These are phyloP conservation scores for Solenodon paradoxus DNA, from an alignment of 2,113 vertebrate genomes.

Conservation along the genomic window DNA sequence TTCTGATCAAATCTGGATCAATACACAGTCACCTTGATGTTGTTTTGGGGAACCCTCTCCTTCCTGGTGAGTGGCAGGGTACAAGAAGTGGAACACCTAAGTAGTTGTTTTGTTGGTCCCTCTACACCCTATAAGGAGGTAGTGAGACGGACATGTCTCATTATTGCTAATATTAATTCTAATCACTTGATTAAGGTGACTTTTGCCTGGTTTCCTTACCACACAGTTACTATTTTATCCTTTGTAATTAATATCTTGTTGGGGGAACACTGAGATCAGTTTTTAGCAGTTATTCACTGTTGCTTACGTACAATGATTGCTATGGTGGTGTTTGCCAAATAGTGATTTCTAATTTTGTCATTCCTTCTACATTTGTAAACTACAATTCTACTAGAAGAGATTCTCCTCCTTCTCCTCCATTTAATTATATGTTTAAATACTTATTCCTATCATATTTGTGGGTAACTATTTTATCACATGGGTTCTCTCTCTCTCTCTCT, in stretches of 20 bases:
- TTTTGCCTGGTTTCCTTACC: background rate
- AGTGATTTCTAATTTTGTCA: background rate
- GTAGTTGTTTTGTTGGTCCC: background rate
- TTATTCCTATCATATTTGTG: background rate
- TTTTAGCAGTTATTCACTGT: background rate
- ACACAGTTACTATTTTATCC: background rate
- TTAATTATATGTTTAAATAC: background rate
- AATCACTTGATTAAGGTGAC: background rate
- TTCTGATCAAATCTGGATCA: background rate
- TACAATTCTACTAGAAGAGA: background rate
- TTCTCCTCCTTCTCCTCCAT: background rate
- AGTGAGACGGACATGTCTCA: background rate
- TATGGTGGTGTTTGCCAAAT: background rate
- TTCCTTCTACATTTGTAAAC: background rate
- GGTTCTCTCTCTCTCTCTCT: too few species aligned
- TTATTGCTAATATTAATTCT: background rate
- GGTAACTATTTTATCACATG: background rate
- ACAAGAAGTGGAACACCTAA: background rate
- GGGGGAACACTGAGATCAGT: background rate
- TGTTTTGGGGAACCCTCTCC: background rate
- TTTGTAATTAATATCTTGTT: background rate
- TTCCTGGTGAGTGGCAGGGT: too few species aligned
- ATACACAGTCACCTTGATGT: background rate
- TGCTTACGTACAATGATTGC: background rate
- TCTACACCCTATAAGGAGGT: background rate